Conservation (phyloP, 2,113 vertebrate species). For the Capra hircus region DNA sequence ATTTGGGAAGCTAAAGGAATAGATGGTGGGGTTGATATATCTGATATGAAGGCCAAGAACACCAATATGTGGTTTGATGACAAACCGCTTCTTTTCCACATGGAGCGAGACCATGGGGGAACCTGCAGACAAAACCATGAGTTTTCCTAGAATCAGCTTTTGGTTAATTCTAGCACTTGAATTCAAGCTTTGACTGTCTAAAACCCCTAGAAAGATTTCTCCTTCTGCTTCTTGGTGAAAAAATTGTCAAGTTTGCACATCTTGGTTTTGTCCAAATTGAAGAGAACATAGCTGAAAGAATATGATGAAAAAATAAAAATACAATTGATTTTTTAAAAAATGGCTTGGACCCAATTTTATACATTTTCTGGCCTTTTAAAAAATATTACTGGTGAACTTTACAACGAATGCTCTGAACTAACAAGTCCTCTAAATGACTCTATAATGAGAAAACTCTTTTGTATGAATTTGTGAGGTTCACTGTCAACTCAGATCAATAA, state of each 20-base stretch:
- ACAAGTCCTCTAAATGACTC: slow-evolving; percentile 62
- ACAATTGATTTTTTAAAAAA: not conserved
- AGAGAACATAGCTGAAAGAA: not conserved
- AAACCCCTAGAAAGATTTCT: not conserved
- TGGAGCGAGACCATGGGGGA: not conserved
- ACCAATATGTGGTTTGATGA: not conserved
- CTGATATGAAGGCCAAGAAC: not conserved
- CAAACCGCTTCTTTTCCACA: not conserved
- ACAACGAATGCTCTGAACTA: slow-evolving; percentile 58
- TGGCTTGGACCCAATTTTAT: not conserved
- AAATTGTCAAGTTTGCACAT: not conserved
- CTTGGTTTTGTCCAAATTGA: slow-evolving; percentile 34
- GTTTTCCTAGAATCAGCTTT: not conserved
- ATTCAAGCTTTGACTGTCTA: not conserved
- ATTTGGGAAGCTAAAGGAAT: not conserved
- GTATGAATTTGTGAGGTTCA: slow-evolving; percentile 77
- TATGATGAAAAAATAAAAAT: slow-evolving; percentile 23
- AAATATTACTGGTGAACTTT: slow-evolving; percentile 50
- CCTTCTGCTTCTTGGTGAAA: slow-evolving; percentile 16
- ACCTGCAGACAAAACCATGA: not conserved
- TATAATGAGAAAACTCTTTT: slow-evolving; percentile 75
- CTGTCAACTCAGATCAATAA: slow-evolving; percentile 81
- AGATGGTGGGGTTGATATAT: not conserved
- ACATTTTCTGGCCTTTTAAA: not conserved
- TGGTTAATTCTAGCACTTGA: not conserved